Conservation (phyloP, 37 sponge, comb jelly and placozoan species). For the Ianthella basta region DNA sequence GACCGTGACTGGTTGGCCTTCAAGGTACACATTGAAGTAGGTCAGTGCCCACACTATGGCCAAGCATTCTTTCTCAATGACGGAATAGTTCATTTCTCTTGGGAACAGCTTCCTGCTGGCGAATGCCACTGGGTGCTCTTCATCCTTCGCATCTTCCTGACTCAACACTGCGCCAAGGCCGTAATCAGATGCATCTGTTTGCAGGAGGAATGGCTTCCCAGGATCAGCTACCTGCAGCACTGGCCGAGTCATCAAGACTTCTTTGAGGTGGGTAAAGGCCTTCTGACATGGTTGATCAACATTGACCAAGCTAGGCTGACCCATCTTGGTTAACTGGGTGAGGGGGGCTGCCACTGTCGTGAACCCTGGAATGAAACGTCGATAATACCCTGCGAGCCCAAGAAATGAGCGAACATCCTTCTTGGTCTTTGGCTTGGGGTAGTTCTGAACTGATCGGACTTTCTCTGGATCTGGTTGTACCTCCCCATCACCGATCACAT, state of each 20-base stretch:
- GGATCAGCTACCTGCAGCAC: slow-evolving; percentile 52
- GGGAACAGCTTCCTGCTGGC: slow-evolving; percentile 31
- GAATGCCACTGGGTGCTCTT: slow-evolving; percentile 37
- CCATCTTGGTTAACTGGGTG: slow-evolving; percentile 26
- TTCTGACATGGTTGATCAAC: background rate
- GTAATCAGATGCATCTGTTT: slow-evolving; percentile 54
- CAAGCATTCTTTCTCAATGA: slow-evolving; percentile 41
- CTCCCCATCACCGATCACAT: slow-evolving; percentile 29
- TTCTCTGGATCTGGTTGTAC: slow-evolving; percentile 38
- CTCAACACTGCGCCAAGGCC: slow-evolving; percentile 60
- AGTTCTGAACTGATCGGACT: slow-evolving; percentile 32
- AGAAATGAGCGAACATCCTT: slow-evolving; percentile 43
- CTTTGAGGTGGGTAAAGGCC: slow-evolving; percentile 25
- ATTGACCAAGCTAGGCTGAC: slow-evolving; percentile 9
- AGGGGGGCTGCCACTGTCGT: slow-evolving; percentile 44
- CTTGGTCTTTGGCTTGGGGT: slow-evolving; percentile 30
- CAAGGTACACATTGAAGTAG: slow-evolving; percentile 4
- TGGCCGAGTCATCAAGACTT: slow-evolving; percentile 15
- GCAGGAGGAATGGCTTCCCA: slow-evolving; percentile 23
- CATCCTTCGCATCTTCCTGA: slow-evolving; percentile 12
- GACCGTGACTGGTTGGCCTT: slow-evolving; percentile 12
- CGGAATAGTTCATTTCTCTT: slow-evolving; percentile 14
- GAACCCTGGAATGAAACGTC: slow-evolving; percentile 31
- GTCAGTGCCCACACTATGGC: slow-evolving; percentile 18
- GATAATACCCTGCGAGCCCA: slow-evolving; percentile 44